These are phyloP conservation scores for Nephila pilipes DNA, from an alignment of 1,140 invertebrate genomes.

Conservation along the genomic window DNA sequence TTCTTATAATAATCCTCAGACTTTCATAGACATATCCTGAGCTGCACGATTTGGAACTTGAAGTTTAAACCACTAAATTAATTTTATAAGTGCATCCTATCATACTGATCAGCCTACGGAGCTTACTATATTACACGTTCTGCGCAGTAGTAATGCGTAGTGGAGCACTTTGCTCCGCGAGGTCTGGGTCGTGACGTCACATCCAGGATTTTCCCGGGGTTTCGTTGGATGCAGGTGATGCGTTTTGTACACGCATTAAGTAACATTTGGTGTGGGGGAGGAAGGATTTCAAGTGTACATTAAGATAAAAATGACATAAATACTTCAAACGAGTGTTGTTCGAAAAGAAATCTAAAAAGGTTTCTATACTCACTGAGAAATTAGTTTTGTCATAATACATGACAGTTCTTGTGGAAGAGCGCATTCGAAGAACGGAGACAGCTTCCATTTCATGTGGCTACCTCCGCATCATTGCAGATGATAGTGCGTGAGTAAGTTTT, in stretches of 20 bases:
- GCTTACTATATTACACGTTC: conserved; percentile 73
- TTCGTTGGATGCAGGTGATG: conserved; percentile 68
- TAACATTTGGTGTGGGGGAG: conserved; percentile 66
- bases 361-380: neutral
- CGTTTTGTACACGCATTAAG: conserved; percentile 64
- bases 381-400: neutral
- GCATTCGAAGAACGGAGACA: conserved; percentile 3
- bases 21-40: conserved; percentile 68
- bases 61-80: conserved; percentile 60
- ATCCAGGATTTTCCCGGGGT: conserved; percentile 71
- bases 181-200: conserved; percentile 70
- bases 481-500: neutral
- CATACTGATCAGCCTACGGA: conserved; percentile 18
- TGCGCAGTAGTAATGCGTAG: conserved; percentile 75
- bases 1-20: conserved; percentile 38
- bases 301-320: neutral
- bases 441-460: neutral
- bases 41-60: conserved; percentile 60
- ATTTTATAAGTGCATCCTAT: conserved; percentile 75
- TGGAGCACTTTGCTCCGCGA: neutral
- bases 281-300: conserved; percentile 46
- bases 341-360: neutral
- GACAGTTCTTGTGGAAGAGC: neutral
- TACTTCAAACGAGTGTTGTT: neutral
- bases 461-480: neutral